Conservation (phyloP, 2,888 invertebrate genomes). For the Euplagia quadripunctaria region DNA sequence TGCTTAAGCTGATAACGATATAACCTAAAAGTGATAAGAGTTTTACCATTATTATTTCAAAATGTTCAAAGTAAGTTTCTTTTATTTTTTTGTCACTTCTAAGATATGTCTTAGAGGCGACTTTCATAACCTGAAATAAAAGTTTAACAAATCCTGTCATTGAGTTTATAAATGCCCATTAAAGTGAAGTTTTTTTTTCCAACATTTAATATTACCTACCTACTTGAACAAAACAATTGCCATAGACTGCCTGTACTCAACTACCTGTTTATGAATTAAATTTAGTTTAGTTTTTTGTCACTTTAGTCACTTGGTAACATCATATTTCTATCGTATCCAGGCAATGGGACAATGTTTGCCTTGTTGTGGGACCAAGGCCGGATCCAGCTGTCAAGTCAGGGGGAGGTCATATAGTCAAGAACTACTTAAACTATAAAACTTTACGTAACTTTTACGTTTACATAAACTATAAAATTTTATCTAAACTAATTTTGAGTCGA, state of each 20-base stretch:
- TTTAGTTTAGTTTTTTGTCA: background rate
- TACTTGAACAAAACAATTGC: background rate
- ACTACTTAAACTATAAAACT: no score
- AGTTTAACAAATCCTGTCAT: background rate
- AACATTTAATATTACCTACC: background rate
- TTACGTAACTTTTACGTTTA: no score
- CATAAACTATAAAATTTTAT: no score
- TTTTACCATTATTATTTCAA: background rate
- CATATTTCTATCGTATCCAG: background rate
- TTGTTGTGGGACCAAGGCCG: no score
- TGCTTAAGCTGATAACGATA: background rate
- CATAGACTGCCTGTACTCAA: background rate
- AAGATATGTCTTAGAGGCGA: background rate
- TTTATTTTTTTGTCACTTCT: background rate
- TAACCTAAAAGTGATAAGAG: constrained; percentile 3
- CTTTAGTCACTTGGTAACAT: background rate
- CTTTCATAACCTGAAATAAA: background rate
- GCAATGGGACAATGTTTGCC: background rate
- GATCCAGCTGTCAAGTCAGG: no score
- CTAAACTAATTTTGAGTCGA: no score
- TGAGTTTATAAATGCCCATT: background rate
- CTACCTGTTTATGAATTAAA: background rate
- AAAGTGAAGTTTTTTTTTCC: background rate
- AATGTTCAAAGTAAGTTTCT: constrained; percentile 16
- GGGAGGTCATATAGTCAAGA: no score